Evolutionary conservation across 2,888 invertebrate genomes (phyloP), one percentile per base, ranked within the genome.

Genomic region (Apoderus coryli): DNA sequence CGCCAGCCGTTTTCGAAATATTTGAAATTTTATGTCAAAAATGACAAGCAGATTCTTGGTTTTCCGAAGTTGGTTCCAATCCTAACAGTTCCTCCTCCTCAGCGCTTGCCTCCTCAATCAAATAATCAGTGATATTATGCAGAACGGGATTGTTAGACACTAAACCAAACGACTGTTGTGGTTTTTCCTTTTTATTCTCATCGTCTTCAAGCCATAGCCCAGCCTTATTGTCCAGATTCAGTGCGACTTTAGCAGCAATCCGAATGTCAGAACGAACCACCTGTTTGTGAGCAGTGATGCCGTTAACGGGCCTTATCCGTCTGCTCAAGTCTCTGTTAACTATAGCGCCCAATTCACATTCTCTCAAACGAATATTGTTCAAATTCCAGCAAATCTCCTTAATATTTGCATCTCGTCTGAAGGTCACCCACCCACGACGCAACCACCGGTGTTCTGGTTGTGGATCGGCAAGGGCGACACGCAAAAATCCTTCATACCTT

Each of bases 321-420:
- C 95, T 77, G 47, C 88, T 89, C 39, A 98, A 62, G 62, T 99
- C 98, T 10, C 95, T 72, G 63, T 98, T 99, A 26, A 98, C 89
- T 42, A 96, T 90, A 4, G 92, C 89, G 10, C 89, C 89, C 43
- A 93, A 63, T 57, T 93, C 93, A 54, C 85, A 85, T 49, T 92
- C 92, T 39, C 78, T 74, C 39, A 82, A 63, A 74, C 95, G 69
- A 38, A 92, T 86, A 45, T 89, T 93, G 55, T 95, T 96, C 23
- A 99, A 68, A 54, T 88, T 90, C 95, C 95, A 98, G 60, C 96
- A 98, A 43, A 98, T 96, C 54, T 98, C 96, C 55, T 96, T 96
- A 43, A 98, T 96, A 59, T 96, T 95, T 25, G 96, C 93, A 50
- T 89, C 84, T 11, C 93, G 69, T 42, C 86, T 81, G 60, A 95